Base-by-base conservation (phyloP, 2,888 invertebrate species). In the Nysson spinosus region DNA sequence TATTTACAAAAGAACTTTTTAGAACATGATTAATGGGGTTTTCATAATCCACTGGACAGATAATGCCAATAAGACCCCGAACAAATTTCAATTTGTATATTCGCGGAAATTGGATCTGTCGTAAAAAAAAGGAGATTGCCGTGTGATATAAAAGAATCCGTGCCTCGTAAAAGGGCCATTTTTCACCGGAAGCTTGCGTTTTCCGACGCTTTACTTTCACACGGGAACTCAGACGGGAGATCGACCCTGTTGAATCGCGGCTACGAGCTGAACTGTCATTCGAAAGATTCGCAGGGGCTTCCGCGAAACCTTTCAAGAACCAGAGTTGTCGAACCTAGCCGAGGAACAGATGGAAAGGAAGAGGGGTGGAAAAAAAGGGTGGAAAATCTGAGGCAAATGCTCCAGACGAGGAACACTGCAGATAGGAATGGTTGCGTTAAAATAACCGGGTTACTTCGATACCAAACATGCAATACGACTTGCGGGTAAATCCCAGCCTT, bases 291-390 rank as follows among this genome's bases (percentile, higher is more conserved):
- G 57, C 68, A 78, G 73, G 75, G 85, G 84, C 83, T 85, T 85
- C 83, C 69, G 54, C 60, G 85, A 85, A 85, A 73, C 81, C 85
- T 57, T 57, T 66, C 72, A 80, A 82, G 67, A 57, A 62, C 73
- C 54, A 26, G 79, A 82, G 85, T 84, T 83, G 83, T 84, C 83
- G 84, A 83, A 81, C 83, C 73, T 77, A 58, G 43, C 11, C 17
- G 35, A 6, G 9, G 14, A 11, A 43, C 26, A 17, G 17, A 5
- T 14, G 17, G 32, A 9, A 19, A 9, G 16, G 6, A 40, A 26
- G 14, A 24, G 20, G 34, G 32, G 39, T 37, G 35, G 39, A 26
- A 12, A 5, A 9, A 9, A 22, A 11, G 19, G 12, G 43, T 42
- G 24, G 12, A 30, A 16, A 47, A 11, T 16, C 28, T 22, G 40